Percentiles rank a stretch among this genome's conserved stretches.
Evolutionary conservation across 2,888 invertebrate genomes (phyloP).

Genomic region (Diarsia brunnea): DNA sequence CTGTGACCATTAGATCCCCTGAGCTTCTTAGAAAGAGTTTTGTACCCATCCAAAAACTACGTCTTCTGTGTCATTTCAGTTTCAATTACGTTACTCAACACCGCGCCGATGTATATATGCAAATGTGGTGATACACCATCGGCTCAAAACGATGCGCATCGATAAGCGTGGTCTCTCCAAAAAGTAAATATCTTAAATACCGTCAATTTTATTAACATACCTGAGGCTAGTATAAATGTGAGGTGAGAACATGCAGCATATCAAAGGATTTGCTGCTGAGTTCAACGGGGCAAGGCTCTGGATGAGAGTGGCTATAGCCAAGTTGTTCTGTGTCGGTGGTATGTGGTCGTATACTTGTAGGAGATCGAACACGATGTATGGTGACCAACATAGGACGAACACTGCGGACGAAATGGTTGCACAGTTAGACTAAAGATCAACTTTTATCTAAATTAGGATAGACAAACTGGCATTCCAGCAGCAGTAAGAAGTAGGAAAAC

Average conservation of each 20-base stretch:
- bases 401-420: slow-evolving; percentile 90
- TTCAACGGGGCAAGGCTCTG: slow-evolving; percentile 98
- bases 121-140: neutral
- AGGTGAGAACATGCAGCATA: slow-evolving; percentile 98
- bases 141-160: neutral
- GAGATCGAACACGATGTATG: slow-evolving; percentile 97
- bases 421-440: neutral
- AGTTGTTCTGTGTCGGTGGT: slow-evolving; percentile 94
- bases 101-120: too few relatives aligned
- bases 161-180: neutral
- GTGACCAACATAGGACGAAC: slow-evolving; percentile 98
- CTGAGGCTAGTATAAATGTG: slow-evolving; percentile 96
- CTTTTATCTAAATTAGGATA: neutral
- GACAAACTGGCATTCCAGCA: neutral
- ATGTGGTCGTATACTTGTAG: slow-evolving; percentile 96
- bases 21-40: too few relatives aligned
- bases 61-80: too few relatives aligned
- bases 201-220: slow-evolving; percentile 86
- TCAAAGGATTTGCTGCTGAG: slow-evolving; percentile 98
- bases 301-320: slow-evolving; percentile 96
- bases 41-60: neutral
- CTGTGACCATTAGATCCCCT: too few relatives aligned
- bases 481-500: neutral
- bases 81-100: too few relatives aligned
- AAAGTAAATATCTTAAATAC: neutral